Conservation (phyloP, 2,797 vertebrate genomes). For the Lithobates sylvaticus region DNA sequence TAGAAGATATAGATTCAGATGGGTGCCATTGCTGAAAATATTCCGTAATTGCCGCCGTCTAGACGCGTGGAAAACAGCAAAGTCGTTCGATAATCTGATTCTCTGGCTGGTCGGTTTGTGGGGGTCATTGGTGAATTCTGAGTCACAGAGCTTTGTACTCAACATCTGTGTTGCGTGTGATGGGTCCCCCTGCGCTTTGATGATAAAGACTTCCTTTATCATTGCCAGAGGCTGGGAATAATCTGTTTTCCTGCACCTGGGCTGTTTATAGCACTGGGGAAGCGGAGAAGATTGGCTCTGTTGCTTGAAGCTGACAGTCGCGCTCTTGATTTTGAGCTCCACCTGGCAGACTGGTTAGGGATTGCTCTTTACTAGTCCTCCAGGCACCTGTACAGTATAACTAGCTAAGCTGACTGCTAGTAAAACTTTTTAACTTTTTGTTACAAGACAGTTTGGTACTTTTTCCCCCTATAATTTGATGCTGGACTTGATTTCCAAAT, state of each 20-base stretch:
- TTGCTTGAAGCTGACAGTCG: background rate
- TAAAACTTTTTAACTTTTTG: no score
- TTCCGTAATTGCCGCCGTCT: background rate
- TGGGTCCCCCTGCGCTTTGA: background rate
- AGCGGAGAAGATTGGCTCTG: background rate
- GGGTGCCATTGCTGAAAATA: no score
- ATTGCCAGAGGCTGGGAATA: background rate
- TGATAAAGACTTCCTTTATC: slow-evolving; percentile 27
- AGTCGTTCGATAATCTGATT: background rate
- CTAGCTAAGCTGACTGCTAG: no score
- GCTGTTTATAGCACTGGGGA: background rate
- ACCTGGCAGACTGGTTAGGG: no score
- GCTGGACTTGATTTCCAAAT: no score
- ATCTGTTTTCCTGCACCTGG: slow-evolving; percentile 15
- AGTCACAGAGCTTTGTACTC: slow-evolving; percentile 10
- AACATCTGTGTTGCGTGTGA: background rate
- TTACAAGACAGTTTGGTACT: no score
- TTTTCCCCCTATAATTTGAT: no score
- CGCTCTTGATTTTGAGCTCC: no score
- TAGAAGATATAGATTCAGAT: no score
- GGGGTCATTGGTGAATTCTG: background rate
- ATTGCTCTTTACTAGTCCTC: no score
- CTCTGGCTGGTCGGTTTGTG: background rate
- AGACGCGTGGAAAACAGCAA: background rate
- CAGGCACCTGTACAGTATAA: no score